phyloP scores from a whole-genome alignment of 2,113 vertebrate genomes.

The Chloropsis cyanopogon region DNA sequence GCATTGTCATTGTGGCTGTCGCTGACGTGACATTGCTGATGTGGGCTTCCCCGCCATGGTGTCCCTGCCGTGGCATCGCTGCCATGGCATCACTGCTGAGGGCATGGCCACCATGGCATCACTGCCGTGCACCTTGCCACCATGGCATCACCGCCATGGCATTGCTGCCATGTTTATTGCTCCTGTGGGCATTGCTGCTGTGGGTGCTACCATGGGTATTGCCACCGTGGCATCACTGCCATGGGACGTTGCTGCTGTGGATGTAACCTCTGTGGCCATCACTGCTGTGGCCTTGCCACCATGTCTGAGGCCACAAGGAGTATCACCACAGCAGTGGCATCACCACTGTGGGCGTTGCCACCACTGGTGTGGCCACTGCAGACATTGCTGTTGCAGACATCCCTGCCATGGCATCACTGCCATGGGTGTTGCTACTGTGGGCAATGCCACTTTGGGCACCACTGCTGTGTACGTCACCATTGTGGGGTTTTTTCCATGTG shows the following conservation, averaged over 20 bases:
- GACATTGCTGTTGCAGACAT: neutral
- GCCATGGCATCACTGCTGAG: neutral
- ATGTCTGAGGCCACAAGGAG: neutral
- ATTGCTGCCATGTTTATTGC: neutral
- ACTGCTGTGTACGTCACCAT: neutral
- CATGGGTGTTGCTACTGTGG: rapidly evolving
- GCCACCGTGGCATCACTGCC: neutral
- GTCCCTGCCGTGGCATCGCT: rapidly evolving
- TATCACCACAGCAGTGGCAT: neutral
- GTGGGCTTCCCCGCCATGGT: neutral
- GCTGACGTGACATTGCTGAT: neutral
- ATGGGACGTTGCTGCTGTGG: rapidly evolving
- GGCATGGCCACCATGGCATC: neutral
- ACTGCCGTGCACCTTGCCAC: neutral
- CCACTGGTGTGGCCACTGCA: neutral
- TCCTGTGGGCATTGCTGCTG: neutral
- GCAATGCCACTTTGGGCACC: neutral
- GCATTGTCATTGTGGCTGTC: neutral
- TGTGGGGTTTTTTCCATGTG: neutral
- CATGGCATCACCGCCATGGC: neutral
- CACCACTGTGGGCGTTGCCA: neutral
- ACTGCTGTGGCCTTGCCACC: neutral
- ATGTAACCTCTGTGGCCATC: neutral
- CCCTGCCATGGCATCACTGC: neutral
- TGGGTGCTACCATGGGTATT: neutral